phyloP scores from a whole-genome alignment of 2,113 vertebrate species.

The Indri indri region DNA sequence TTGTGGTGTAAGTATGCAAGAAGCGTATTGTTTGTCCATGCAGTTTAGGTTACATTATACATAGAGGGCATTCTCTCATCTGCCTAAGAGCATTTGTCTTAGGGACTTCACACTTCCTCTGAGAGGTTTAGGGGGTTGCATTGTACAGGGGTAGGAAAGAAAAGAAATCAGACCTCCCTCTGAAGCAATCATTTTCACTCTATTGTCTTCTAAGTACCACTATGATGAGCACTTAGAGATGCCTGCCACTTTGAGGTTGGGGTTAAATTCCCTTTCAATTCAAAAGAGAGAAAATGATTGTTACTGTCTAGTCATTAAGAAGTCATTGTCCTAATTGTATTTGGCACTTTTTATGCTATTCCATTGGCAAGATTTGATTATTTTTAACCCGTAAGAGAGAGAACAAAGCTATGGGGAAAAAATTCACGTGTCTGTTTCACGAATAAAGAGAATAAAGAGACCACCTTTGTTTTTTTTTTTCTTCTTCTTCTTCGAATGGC shows the following conservation, averaged over 20 bases:
- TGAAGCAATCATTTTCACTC: not conserved
- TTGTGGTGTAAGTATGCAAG: not conserved
- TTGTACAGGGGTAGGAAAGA: not conserved
- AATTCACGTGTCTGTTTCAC: not conserved
- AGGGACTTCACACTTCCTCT: not conserved
- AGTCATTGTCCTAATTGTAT: slow-evolving; percentile 20
- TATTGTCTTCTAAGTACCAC: not conserved
- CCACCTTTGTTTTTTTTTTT: not conserved
- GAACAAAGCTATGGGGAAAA: not conserved
- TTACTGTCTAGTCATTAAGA: slow-evolving; percentile 10
- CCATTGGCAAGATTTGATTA: slow-evolving; percentile 1
- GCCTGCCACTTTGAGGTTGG: not conserved
- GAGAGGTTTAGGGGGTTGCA: not conserved
- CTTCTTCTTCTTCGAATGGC: not conserved
- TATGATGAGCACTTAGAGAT: not conserved
- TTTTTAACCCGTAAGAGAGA: slow-evolving; percentile 26
- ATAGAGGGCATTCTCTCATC: not conserved
- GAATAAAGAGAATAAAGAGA: not conserved
- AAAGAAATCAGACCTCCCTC: not conserved
- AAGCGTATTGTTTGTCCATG: not conserved
- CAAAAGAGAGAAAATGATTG: slow-evolving; percentile 35
- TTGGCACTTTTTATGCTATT: not conserved
- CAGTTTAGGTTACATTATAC: not conserved
- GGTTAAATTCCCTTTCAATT: slow-evolving; percentile 53
- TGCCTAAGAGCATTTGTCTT: not conserved